A percentile compares a stretch with the other conserved stretches of the same genome.
These are phyloP conservation scores for Ormyrus nitidulus DNA, from an alignment of 2,888 invertebrate genomes.

Conservation along the genomic window DNA sequence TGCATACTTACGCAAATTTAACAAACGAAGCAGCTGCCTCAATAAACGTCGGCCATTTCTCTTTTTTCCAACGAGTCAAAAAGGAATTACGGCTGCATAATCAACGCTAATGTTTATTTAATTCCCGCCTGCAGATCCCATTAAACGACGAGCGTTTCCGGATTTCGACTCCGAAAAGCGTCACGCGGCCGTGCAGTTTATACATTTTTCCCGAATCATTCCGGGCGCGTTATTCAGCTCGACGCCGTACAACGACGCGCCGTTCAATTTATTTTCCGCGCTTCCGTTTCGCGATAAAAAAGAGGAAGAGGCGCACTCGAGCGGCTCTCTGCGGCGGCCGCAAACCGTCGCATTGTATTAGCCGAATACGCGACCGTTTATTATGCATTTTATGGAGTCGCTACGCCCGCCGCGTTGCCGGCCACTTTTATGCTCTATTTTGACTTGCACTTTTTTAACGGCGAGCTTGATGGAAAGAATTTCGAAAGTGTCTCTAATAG, in stretches of 20 bases:
- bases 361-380: constrained; percentile 61
- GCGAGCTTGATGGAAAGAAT: too few relatives aligned
- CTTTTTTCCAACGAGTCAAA: background rate
- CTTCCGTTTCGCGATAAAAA: constrained; percentile 55
- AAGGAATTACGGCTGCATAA: background rate
- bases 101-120: background rate
- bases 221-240: background rate
- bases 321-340: background rate
- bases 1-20: too few relatives aligned
- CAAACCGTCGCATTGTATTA: constrained; percentile 58
- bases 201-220: constrained; percentile 12
- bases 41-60: constrained; percentile 31
- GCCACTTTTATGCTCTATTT: constrained; percentile 2
- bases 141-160: background rate
- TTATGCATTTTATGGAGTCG: constrained; percentile 42
- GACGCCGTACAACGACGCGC: background rate
- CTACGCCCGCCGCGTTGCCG: background rate
- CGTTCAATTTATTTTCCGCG: constrained; percentile 59
- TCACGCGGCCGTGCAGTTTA: background rate
- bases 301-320: background rate
- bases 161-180: background rate
- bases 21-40: constrained; percentile 3
- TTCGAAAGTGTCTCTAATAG: too few relatives aligned
- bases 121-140: background rate
- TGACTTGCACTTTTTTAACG: background rate